These are phyloP conservation scores for Notarius quadriscutis DNA, from an alignment of 2,113 vertebrate genomes.

Conservation along the genomic window DNA sequence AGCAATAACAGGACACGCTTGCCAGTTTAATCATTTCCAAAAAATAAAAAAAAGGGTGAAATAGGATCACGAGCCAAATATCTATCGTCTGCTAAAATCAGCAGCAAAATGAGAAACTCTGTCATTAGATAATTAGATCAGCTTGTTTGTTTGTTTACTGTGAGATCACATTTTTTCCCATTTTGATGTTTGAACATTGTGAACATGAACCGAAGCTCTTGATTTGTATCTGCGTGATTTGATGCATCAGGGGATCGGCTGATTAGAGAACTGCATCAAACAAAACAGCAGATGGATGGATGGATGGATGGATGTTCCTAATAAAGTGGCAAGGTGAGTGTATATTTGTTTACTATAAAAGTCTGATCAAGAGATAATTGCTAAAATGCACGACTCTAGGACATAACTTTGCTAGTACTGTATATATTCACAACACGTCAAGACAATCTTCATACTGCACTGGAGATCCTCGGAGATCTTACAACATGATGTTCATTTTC, in stretches of 20 bases:
- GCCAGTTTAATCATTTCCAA: slow-evolving; percentile 6
- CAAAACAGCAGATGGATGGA: no score
- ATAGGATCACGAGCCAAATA: not conserved
- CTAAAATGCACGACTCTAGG: no score
- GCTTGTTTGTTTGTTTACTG: not conserved
- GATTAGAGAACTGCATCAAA: no score
- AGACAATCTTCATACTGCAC: not conserved
- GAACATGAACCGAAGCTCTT: no score
- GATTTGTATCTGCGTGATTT: no score
- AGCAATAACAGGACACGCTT: not conserved
- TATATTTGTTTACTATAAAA: no score
- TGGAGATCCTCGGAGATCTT: not conserved
- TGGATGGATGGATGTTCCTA: no score
- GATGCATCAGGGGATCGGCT: no score
- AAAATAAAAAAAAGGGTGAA: slow-evolving; percentile 9
- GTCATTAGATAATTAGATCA: not conserved
- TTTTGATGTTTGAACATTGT: no score
- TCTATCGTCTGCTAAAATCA: slow-evolving; percentile 3
- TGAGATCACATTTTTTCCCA: no score
- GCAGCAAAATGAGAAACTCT: not conserved
- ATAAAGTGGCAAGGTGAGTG: no score
- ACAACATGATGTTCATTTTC: not conserved
- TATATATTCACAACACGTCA: not conserved
- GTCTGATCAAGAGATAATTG: no score
- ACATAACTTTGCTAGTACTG: not conserved